phyloP scores from a whole-genome alignment of 1,140 invertebrate species.

The Portunus trituberculatus region DNA sequence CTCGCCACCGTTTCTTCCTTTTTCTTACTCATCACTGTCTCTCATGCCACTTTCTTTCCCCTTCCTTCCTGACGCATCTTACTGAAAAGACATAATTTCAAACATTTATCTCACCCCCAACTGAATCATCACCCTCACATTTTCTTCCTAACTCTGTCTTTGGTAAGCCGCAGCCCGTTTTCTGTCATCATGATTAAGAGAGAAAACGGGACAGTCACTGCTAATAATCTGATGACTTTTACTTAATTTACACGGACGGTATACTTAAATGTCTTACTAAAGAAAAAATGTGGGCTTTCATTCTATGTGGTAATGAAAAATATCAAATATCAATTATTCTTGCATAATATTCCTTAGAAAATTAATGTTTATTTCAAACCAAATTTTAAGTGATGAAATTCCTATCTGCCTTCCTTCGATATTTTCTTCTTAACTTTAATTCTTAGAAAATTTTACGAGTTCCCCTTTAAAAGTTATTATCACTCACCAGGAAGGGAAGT shows the following conservation, averaged over 20 bases:
- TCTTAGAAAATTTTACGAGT: neutral
- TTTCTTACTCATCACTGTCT: neutral
- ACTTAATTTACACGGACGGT: neutral
- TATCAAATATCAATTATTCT: neutral
- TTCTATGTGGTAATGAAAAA: too few relatives aligned
- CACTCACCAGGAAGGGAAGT: neutral
- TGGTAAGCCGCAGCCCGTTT: neutral
- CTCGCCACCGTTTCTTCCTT: neutral
- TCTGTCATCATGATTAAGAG: conserved; percentile 28
- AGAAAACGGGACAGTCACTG: neutral
- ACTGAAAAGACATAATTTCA: conserved; percentile 67
- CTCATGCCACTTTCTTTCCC: neutral
- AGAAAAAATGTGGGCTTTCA: too few relatives aligned
- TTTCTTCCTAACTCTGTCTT: conserved; percentile 29
- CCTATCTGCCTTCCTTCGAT: neutral
- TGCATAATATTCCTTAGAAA: neutral
- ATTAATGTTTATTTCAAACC: neutral
- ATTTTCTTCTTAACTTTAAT: neutral
- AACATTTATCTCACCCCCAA: conserved; percentile 61
- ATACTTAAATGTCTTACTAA: neutral
- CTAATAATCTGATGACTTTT: neutral
- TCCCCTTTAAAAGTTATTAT: neutral
- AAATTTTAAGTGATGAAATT: neutral
- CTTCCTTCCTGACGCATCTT: conserved; percentile 29
- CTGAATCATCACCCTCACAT: conserved; percentile 45